These are phyloP conservation scores for Hyles euphorbiae DNA, from an alignment of 1,140 invertebrate species.

Conservation along the genomic window DNA sequence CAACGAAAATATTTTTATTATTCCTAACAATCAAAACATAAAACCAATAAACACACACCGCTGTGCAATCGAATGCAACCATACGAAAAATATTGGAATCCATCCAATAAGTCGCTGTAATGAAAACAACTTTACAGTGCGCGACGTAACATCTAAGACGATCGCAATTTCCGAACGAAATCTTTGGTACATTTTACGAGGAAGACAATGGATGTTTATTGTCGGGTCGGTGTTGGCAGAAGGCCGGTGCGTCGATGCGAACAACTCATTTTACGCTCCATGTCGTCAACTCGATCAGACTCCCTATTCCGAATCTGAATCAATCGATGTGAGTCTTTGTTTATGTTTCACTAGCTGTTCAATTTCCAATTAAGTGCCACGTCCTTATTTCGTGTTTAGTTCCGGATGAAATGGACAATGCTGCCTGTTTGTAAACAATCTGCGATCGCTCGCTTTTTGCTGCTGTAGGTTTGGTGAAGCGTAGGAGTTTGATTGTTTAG, in stretches of 20 bases:
- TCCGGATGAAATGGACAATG: no score
- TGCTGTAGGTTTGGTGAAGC: no score
- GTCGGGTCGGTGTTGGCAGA: conserved; percentile 40
- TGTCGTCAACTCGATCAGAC: conserved; percentile 51
- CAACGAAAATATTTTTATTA: no score
- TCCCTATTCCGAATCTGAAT: conserved; percentile 36
- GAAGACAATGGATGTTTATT: conserved; percentile 60
- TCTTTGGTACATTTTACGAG: conserved; percentile 58
- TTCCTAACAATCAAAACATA: no score
- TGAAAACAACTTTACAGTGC: conserved; percentile 63
- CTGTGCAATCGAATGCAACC: conserved; percentile 46
- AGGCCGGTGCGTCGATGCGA: conserved; percentile 53
- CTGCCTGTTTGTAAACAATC: no score
- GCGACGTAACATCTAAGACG: conserved; percentile 45
- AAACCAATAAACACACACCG: no score
- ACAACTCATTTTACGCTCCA: conserved; percentile 70
- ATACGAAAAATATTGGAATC: conserved; percentile 63
- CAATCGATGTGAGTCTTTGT: conserved; percentile 39
- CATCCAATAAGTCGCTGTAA: conserved; percentile 62
- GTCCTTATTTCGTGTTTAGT: no score
- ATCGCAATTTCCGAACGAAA: conserved; percentile 56
- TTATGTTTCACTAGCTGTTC: conserved; percentile 5
- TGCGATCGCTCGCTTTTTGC: no score
- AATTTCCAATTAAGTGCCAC: no score
- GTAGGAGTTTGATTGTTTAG: no score